phyloP scores from a whole-genome alignment of 2,797 vertebrate species.

The Lithobates sylvaticus region DNA sequence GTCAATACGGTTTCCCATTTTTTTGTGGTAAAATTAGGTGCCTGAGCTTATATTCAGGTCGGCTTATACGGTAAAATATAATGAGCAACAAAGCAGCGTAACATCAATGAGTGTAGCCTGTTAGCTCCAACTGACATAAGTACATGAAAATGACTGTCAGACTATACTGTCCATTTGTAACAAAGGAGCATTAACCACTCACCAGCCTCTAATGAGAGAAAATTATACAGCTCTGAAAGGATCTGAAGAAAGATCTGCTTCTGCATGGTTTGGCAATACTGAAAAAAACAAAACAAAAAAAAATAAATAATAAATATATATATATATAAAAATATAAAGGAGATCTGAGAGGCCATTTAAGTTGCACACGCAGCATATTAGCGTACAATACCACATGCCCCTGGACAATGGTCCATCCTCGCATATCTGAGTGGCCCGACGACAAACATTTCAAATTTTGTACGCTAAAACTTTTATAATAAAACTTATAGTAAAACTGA shows the following conservation, averaged over 20 bases:
- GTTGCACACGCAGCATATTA: not conserved
- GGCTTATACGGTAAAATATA: too few relatives aligned
- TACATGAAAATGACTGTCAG: not conserved
- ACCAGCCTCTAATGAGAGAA: slow-evolving; percentile 80
- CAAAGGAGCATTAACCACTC: slow-evolving; percentile 62
- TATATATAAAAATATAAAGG: not conserved
- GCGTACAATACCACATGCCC: not conserved
- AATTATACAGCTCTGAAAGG: slow-evolving; percentile 79
- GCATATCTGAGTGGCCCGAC: not conserved
- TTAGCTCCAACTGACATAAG: not conserved
- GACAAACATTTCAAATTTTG: not conserved
- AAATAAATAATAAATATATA: too few relatives aligned
- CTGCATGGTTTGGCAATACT: slow-evolving; percentile 80
- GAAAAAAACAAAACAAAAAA: slow-evolving; percentile 30
- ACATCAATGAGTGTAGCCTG: not conserved
- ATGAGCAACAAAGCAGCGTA: not conserved
- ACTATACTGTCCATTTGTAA: not conserved
- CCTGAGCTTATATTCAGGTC: too few relatives aligned
- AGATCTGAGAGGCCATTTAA: not conserved
- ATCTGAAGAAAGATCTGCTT: slow-evolving; percentile 72
- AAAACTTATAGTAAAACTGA: not conserved
- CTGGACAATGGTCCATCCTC: not conserved
- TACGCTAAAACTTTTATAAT: not conserved
- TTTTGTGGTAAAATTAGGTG: too few relatives aligned
- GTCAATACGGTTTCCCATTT: too few relatives aligned